Evolutionary conservation across 2,113 vertebrate genomes (phyloP).

Genomic region (Oostethus manadensis): DNA sequence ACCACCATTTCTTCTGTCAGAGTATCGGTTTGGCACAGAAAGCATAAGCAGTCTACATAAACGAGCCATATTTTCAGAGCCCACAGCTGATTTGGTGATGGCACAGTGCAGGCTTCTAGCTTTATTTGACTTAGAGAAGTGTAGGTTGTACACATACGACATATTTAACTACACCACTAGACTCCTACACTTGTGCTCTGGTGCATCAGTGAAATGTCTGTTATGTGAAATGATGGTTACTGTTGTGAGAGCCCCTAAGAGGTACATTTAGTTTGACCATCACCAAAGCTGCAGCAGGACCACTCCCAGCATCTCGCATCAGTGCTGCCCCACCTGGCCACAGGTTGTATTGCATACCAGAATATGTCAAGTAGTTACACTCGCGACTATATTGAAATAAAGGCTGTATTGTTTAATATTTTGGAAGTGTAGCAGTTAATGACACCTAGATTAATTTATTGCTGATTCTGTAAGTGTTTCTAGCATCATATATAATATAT

Average conservation of each 20-base stretch:
- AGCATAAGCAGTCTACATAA: no score
- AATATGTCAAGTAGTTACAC: neutral
- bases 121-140: no score
- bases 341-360: slow-evolving; percentile 1
- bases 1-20: neutral
- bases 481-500: no score
- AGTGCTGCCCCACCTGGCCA: slow-evolving; percentile 22
- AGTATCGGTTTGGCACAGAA: neutral
- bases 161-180: neutral
- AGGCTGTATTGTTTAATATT: no score
- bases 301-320: neutral
- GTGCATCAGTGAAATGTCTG: neutral
- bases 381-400: no score
- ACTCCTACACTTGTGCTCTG: neutral
- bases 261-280: neutral
- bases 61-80: no score
- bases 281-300: neutral
- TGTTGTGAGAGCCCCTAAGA: neutral
- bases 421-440: neutral
- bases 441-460: neutral
- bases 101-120: no score
- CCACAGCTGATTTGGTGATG: no score
- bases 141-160: no score
- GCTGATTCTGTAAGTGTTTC: no score
- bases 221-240: neutral